phyloP scores from a whole-genome alignment of 64 coral and sea anemone genomes.

The Montipora cactus region DNA sequence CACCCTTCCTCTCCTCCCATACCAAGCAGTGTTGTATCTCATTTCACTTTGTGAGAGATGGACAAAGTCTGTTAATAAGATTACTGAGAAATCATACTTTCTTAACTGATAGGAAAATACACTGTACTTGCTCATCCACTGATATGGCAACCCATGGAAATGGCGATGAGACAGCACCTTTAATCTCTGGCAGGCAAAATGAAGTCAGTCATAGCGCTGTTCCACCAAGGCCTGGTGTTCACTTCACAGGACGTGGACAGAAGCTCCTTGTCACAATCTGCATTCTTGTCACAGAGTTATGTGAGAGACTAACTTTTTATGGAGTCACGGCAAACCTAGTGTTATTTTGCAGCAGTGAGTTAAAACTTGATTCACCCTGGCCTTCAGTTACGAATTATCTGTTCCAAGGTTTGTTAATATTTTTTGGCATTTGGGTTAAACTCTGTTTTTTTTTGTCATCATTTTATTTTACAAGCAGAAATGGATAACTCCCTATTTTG shows the following conservation, averaged over 20 bases:
- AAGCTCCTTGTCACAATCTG: slow-evolving; percentile 70
- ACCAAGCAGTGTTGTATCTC: too few relatives aligned
- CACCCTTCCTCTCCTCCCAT: too few relatives aligned
- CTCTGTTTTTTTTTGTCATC: too few relatives aligned
- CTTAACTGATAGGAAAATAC: background rate
- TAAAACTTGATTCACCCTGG: slow-evolving; percentile 15
- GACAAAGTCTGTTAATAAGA: background rate
- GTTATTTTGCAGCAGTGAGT: slow-evolving; percentile 63
- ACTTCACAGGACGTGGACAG: slow-evolving; percentile 19
- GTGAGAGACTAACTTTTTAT: slow-evolving; percentile 91
- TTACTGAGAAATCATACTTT: background rate
- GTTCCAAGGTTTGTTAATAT: slow-evolving; percentile 63
- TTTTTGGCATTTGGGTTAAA: background rate
- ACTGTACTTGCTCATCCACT: background rate
- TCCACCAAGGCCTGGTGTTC: background rate
- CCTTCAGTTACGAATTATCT: slow-evolving; percentile 63
- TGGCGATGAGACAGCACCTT: background rate
- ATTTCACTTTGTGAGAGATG: too few relatives aligned
- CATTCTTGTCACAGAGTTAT: slow-evolving; percentile 84
- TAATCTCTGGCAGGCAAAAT: background rate
- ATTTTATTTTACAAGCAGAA: too few relatives aligned
- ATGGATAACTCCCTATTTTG: too few relatives aligned
- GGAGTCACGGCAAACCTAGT: slow-evolving; percentile 83
- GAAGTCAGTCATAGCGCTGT: background rate
- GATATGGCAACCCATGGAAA: background rate